phyloP scores from a whole-genome alignment of 2,888 invertebrate species.

The Dryococelus australis region DNA sequence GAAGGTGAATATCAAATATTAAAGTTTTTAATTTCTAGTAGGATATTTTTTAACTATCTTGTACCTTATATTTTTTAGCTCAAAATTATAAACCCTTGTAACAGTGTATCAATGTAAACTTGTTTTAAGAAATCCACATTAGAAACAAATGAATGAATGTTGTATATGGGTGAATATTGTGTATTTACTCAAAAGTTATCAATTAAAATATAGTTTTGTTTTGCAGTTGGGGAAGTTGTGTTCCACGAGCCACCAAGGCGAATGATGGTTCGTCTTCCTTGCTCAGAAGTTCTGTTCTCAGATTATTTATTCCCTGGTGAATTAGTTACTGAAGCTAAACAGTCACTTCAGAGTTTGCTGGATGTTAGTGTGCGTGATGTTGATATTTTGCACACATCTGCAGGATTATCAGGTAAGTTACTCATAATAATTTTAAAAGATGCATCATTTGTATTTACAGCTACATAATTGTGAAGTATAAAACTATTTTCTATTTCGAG shows the following conservation, averaged over 20 bases:
- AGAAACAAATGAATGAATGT: too few species aligned
- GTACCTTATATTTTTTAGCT: too few species aligned
- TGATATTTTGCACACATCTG: conserved; percentile 9
- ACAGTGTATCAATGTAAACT: too few species aligned
- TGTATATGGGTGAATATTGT: neutral
- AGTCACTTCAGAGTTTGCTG: conserved; percentile 82
- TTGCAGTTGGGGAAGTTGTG: conserved; percentile 72
- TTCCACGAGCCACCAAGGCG: conserved; percentile 90
- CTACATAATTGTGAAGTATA: too few species aligned
- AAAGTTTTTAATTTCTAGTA: too few species aligned
- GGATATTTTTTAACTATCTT: too few species aligned
- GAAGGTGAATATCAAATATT: too few species aligned
- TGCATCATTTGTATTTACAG: too few species aligned
- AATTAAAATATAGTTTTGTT: conserved; percentile 21
- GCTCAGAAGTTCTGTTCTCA: conserved; percentile 73
- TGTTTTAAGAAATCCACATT: too few species aligned
- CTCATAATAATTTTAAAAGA: neutral
- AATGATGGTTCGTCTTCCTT: conserved; percentile 77
- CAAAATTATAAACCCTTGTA: too few species aligned
- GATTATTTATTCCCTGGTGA: conserved; percentile 94
- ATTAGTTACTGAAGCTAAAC: conserved; percentile 79
- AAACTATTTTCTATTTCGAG: too few species aligned
- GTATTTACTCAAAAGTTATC: too few species aligned
- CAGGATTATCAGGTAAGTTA: neutral
- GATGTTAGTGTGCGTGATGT: conserved; percentile 58